Evolutionary conservation across 2,113 vertebrate genomes (phyloP).

Genomic region (Phaethon lepturus): DNA sequence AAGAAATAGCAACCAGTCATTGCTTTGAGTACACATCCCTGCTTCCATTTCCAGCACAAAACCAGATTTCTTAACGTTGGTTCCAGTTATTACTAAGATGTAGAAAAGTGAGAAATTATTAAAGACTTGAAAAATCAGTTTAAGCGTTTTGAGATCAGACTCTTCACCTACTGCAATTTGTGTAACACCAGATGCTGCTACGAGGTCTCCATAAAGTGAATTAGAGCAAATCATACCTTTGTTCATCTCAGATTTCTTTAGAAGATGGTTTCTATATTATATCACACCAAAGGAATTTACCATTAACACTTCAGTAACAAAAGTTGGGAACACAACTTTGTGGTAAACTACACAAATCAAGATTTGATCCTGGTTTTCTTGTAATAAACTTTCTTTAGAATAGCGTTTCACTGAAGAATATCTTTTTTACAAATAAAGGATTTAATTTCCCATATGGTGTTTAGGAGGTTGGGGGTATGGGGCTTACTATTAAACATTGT

Average conservation of each 20-base stretch:
- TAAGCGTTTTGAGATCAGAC: neutral
- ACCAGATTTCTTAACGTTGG: neutral
- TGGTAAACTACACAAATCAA: neutral
- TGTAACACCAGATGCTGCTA: neutral
- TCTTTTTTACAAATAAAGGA: neutral
- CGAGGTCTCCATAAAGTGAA: constrained; percentile 7
- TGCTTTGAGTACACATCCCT: neutral
- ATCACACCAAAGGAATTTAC: neutral
- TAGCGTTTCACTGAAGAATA: neutral
- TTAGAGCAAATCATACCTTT: constrained; percentile 18
- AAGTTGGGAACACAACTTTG: neutral
- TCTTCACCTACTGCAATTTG: constrained; percentile 3
- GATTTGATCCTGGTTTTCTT: neutral
- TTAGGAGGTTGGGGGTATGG: neutral
- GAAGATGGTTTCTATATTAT: neutral
- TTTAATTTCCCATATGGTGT: neutral
- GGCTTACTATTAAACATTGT: neutral
- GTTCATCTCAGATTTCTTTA: neutral
- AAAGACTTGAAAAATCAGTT: constrained; percentile 18
- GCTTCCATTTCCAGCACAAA: neutral
- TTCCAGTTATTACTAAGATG: neutral
- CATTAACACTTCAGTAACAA: neutral
- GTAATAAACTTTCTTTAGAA: neutral
- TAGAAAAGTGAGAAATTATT: neutral
- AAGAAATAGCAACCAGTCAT: neutral